Evolutionary conservation across 2,888 invertebrate genomes (phyloP).

Genomic region (Bembecia ichneumoniformis): DNA sequence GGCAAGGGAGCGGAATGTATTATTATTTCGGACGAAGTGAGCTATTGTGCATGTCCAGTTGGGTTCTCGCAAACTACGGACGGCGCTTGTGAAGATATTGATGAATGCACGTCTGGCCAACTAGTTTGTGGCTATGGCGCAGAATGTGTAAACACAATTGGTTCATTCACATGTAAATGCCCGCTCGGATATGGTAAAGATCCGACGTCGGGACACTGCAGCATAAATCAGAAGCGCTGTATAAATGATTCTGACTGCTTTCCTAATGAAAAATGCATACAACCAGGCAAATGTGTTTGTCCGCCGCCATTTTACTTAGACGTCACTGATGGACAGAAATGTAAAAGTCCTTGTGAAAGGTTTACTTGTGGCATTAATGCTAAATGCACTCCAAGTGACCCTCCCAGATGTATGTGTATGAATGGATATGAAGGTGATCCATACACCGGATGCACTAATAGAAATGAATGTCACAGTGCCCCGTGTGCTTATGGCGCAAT

Average conservation of each 20-base stretch:
- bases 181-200: conserved; percentile 87
- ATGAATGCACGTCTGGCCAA: conserved; percentile 85
- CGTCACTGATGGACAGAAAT: conserved; percentile 84
- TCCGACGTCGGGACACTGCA: conserved; percentile 85
- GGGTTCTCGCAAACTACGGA: conserved; percentile 84
- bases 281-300: conserved; percentile 92
- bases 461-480: conserved; percentile 87
- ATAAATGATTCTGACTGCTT: conserved; percentile 87
- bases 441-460: conserved; percentile 85
- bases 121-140: conserved; percentile 89
- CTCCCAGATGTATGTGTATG: conserved; percentile 90
- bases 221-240: conserved; percentile 86
- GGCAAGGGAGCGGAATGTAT: conserved; percentile 92
- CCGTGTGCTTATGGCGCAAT: conserved; percentile 92
- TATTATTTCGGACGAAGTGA: conserved; percentile 89
- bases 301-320: conserved; percentile 92
- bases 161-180: conserved; percentile 85
- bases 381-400: conserved; percentile 90
- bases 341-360: conserved; percentile 93
- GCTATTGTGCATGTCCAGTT: conserved; percentile 93
- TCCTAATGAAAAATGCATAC: conserved; percentile 90
- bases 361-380: conserved; percentile 92
- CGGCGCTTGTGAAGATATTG: conserved; percentile 87
- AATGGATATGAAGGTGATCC: conserved; percentile 90
- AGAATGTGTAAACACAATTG: conserved; percentile 84